phyloP scores from a whole-genome alignment of 2,888 invertebrate species.

The Nomada flava region DNA sequence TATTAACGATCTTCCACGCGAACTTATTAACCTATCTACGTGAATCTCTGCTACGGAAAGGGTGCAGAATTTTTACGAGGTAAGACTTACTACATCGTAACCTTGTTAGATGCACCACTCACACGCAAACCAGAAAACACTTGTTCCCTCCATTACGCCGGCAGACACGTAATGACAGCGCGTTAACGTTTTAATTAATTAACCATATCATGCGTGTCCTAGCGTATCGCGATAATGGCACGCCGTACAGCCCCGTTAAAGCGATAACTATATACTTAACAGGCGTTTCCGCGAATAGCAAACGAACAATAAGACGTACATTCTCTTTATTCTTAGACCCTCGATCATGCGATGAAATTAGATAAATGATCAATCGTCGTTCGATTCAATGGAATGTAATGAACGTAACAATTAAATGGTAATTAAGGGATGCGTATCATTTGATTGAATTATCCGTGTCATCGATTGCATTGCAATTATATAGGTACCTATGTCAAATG shows the following conservation, averaged over 20 bases:
- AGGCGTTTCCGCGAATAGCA: slow-evolving; percentile 6
- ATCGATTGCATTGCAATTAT: not conserved
- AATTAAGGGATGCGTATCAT: not conserved
- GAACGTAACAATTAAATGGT: not conserved
- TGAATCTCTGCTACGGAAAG: not conserved
- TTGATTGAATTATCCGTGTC: not conserved
- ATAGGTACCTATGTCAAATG: not conserved
- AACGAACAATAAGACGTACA: slow-evolving; percentile 1
- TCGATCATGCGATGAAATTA: slow-evolving; percentile 14
- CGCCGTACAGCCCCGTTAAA: not conserved
- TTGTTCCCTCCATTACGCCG: slow-evolving; percentile 8
- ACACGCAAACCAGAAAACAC: not conserved
- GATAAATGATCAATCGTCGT: slow-evolving; percentile 8
- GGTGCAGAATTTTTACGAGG: slow-evolving; percentile 1
- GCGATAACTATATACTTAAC: slow-evolving; percentile 6
- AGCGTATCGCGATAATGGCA: slow-evolving; percentile 19
- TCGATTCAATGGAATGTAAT: not conserved
- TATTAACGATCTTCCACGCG: not conserved
- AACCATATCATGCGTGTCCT: slow-evolving; percentile 23
- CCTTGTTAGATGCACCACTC: slow-evolving; percentile 1
- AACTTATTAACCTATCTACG: not conserved
- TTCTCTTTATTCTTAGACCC: not conserved
- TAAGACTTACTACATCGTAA: slow-evolving; percentile 2
- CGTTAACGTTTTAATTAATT: slow-evolving; percentile 42
- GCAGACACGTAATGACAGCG: slow-evolving; percentile 12